A percentile compares a stretch with the other conserved stretches of the same genome.
These are phyloP conservation scores for Cephus sareptanus DNA, from an alignment of 2,888 invertebrate genomes.

Conservation along the genomic window DNA sequence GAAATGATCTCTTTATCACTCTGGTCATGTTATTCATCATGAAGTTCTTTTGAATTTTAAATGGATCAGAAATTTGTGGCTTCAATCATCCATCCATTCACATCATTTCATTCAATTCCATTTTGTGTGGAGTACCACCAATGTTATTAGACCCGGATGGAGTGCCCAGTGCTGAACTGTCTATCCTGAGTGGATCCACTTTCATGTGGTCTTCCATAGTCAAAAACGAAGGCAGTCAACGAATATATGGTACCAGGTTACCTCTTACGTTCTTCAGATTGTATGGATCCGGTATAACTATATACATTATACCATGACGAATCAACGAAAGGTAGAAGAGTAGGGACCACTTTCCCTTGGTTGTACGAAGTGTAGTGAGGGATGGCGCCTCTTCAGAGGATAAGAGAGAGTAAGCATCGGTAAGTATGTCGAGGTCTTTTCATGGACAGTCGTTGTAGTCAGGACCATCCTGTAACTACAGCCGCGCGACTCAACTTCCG, in stretches of 20 bases:
- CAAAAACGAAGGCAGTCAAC: not conserved
- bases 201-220: not conserved
- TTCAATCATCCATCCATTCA: not conserved
- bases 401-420: slow-evolving; percentile 46
- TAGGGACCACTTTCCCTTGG: slow-evolving; percentile 63
- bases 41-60: not conserved
- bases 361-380: slow-evolving; percentile 40
- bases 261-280: not conserved
- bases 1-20: too few relatives aligned
- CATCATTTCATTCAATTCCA: not conserved
- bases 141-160: not conserved
- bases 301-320: slow-evolving; percentile 34
- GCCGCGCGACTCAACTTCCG: slow-evolving; percentile 13
- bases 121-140: not conserved
- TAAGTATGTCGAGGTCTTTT: slow-evolving; percentile 67
- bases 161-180: not conserved
- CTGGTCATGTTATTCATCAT: not conserved
- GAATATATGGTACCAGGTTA: not conserved
- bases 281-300: not conserved
- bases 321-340: slow-evolving; percentile 35
- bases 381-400: slow-evolving; percentile 54
- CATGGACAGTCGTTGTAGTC: slow-evolving; percentile 60
- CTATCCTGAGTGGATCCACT: not conserved
- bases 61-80: not conserved
- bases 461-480: slow-evolving; percentile 40